A percentile compares a stretch with the other conserved stretches of the same genome.
Conservation (phyloP, 30 jellyfish, hydroid and myxozoan genomes). For the Pseudorhiza aurosa region DNA sequence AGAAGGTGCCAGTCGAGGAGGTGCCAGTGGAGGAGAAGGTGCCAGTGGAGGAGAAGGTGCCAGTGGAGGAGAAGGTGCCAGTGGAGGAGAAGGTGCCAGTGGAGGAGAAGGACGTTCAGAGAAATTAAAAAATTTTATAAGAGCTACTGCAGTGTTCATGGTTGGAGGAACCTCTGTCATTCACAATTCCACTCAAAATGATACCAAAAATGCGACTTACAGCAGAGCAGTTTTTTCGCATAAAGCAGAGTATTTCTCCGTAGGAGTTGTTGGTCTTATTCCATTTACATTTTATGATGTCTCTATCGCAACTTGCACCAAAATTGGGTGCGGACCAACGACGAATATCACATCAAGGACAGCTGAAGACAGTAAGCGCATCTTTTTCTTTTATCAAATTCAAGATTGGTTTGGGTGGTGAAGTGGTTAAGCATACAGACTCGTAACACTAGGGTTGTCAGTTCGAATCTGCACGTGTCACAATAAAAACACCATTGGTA, state of each 20-base stretch:
- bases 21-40: background rate
- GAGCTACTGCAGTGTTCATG: background rate
- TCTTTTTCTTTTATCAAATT: too few relatives aligned
- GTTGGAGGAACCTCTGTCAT: too few relatives aligned
- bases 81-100: background rate
- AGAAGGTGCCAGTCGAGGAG: background rate
- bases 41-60: background rate
- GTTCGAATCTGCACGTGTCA: too few relatives aligned
- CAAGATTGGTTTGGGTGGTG: too few relatives aligned
- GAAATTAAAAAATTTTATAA: background rate
- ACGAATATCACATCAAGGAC: slow-evolving; percentile 1
- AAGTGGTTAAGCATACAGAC: too few relatives aligned
- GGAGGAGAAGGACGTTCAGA: background rate
- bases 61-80: background rate
- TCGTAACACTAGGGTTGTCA: too few relatives aligned
- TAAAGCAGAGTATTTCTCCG: background rate
- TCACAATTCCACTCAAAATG: background rate
- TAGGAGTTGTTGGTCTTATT: background rate
- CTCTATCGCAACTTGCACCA: slow-evolving; percentile 21
- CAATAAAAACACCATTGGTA: too few relatives aligned
- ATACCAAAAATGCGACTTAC: background rate
- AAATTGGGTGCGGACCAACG: slow-evolving; percentile 31
- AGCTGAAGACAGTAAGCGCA: slow-evolving; percentile 26
- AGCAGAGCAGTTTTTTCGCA: background rate
- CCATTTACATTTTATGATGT: background rate